Base-by-base conservation (phyloP, 2,797 vertebrate species). In the Naso thynnoides region DNA sequence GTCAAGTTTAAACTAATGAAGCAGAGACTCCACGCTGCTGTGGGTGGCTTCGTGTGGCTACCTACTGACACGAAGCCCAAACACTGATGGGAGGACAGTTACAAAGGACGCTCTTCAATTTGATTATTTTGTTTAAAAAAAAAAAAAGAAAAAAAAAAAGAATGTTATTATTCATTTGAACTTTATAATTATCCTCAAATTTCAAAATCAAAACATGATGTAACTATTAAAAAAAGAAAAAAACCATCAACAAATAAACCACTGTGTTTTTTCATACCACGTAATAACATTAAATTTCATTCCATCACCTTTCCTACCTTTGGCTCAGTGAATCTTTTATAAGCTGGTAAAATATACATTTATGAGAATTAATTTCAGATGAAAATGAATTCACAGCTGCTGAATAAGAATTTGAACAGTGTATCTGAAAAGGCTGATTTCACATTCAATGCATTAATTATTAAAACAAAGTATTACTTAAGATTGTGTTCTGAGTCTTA, bases 1-100 rank as follows among this genome's bases (percentile, higher is more conserved):
- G 54, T 8, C 13, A 58, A 36, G 27, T 23, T 73, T 39, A 53
- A 53, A 27, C 38, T 14, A 21, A 55, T 39, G 11, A 38, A 54
- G 52, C 19, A 21, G 65, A 71, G 33, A 3, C 47, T 38, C n/a
- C 24, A 42, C 52, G 53, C 3, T 4, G n/a, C 33, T 23, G 39
- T n/a, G 16, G 18, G 27, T 10, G 4, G 24, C 42, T 18, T 8
- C n/a, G 6, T 23, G 42, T 74, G n/a, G n/a, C 33, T 36, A 13
- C 33, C 13, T 13, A 11, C 33, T 9, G 4, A 36, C 33, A 36
- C 13, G 33, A 36, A n/a, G n/a, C 38, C 15, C 5, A 21, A 31
- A 21, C 38, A 57, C 44, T 33, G 19, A 57, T 10, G 15, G 36
- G 26, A 55, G 13, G 36, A 38, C 36, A 38, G 13, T 13, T 38